Evolutionary conservation across 1,140 invertebrate species (phyloP), one percentile per base, ranked within the genome.

Genomic region (Calycopis cecrops): DNA sequence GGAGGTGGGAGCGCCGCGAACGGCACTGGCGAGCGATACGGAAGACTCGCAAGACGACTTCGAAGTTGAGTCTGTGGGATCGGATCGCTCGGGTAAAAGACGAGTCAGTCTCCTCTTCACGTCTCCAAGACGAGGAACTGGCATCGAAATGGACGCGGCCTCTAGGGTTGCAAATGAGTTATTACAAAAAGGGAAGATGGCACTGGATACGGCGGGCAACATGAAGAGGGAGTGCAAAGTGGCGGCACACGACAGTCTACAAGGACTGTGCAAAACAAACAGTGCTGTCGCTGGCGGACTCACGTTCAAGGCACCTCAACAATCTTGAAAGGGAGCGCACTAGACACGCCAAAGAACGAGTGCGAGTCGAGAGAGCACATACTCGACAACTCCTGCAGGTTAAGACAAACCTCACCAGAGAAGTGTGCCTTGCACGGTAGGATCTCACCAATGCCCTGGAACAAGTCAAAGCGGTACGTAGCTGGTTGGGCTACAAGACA

Each of bases 271-370:
- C 47, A 53, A 60, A 18, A n/a, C n/a, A n/a, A n/a, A 55, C 42
- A 0, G 48, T 60, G 0, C 42, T 60, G 34, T 38, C 1, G 2
- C 40, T 60, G 9, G 55, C 53, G 2, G 53, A 55, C 52, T 62
- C 52, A n/a, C 54, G 57, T 10, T 54, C 53, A n/a, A 28, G 35
- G 61, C 0, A 28, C 21, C 55, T 60, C 12, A 58, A 57, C n/a
- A 67, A 60, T 35, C 59, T 61, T 8, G 65, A 67, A 37, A 61
- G 51, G n/a, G 65, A 67, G 33, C 44, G 54, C 11, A 35, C 47
- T n/a, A n/a, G n/a, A 59, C 4, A 53, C 53, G n/a, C n/a, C n/a
- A n/a, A n/a, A n/a, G n/a, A n/a, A n/a, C n/a, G n/a, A n/a, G n/a
- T n/a, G n/a, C n/a, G n/a, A n/a, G n/a, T n/a, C n/a, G n/a, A n/a